phyloP scores from a whole-genome alignment of 2,888 invertebrate genomes.

The Drosophila neoperkinsi region DNA sequence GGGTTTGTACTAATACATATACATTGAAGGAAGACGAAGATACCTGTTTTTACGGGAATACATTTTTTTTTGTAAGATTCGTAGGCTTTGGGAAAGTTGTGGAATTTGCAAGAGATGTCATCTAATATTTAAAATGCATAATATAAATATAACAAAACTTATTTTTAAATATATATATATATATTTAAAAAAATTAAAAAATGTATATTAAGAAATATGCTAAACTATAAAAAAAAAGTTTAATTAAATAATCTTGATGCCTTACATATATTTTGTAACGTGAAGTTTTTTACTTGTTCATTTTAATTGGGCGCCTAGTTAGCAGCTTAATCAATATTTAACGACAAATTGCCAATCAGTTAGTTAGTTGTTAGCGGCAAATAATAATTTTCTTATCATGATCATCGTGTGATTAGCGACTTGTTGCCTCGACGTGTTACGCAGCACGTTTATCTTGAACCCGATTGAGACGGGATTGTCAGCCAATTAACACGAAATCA shows the following conservation, averaged over 20 bases:
- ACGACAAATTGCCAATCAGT: slow-evolving; percentile 9
- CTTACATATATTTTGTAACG: background rate
- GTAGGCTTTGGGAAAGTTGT: background rate
- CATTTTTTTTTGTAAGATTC: background rate
- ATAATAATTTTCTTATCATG: slow-evolving; percentile 15
- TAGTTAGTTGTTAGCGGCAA: slow-evolving; percentile 1
- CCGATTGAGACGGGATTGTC: background rate
- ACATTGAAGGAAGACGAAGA: background rate
- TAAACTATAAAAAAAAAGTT: background rate
- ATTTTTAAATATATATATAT: background rate
- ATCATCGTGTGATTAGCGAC: background rate
- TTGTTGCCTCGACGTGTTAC: background rate
- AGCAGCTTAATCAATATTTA: background rate
- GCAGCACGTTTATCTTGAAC: slow-evolving; percentile 11
- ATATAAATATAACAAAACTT: background rate
- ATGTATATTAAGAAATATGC: background rate
- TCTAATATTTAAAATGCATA: background rate
- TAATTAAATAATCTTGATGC: background rate
- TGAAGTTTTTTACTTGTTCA: background rate
- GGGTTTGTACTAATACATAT: background rate
- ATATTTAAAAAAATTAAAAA: background rate
- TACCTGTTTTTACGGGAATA: background rate
- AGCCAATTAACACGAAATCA: slow-evolving; percentile 3
- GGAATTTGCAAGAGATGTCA: background rate
- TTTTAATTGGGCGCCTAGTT: background rate